These are phyloP conservation scores for Oreohelix idahoensis DNA, from an alignment of 1,140 invertebrate species.

Conservation along the genomic window DNA sequence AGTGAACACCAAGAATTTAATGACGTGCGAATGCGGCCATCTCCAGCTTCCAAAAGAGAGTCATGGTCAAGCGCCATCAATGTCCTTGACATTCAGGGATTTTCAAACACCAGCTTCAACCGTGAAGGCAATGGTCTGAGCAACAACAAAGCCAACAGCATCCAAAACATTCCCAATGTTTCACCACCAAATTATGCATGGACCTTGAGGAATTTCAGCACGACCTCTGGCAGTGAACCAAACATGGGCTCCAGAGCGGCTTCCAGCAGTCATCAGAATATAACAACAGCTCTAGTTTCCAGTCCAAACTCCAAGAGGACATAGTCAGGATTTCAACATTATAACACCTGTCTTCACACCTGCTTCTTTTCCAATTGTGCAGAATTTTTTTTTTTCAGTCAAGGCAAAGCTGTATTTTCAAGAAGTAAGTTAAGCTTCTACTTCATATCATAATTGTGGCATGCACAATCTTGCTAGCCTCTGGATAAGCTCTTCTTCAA, in stretches of 20 bases:
- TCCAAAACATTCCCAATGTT: constrained; percentile 20
- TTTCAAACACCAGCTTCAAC: constrained; percentile 24
- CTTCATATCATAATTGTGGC: no score
- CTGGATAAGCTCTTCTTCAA: no score
- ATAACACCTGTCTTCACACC: neutral
- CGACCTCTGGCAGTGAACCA: neutral
- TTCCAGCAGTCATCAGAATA: constrained; percentile 16
- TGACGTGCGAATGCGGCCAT: constrained; percentile 20
- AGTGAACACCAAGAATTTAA: constrained; percentile 27
- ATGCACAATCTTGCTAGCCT: no score
- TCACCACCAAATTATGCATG: neutral
- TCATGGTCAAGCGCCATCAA: constrained; percentile 32
- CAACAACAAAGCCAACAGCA: constrained; percentile 35
- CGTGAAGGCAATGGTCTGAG: neutral
- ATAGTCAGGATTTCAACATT: constrained; percentile 33
- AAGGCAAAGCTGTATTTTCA: neutral
- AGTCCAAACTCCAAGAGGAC: constrained; percentile 17
- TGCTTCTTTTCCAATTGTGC: neutral
- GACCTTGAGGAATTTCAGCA: neutral
- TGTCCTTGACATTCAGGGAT: constrained; percentile 21
- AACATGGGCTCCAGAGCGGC: constrained; percentile 17
- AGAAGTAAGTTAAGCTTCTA: no score
- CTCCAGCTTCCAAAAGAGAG: constrained; percentile 12
- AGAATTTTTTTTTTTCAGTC: neutral
- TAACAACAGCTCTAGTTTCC: constrained; percentile 17